Conservation (phyloP, 2,888 invertebrate species). For the Noctua janthe region DNA sequence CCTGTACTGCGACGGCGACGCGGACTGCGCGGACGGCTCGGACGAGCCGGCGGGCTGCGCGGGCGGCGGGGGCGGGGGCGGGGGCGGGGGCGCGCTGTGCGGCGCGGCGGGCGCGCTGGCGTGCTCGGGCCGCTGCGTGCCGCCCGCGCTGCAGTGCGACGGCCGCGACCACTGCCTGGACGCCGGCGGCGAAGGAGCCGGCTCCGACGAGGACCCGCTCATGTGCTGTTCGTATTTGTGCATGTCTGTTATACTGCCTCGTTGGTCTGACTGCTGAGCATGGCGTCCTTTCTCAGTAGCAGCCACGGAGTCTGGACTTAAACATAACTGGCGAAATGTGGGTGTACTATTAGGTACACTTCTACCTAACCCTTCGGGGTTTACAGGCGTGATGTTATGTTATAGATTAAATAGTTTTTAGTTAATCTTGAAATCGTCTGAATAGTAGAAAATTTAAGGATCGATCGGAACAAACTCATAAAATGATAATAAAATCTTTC, state of each 20-base stretch:
- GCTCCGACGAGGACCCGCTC: constrained; percentile 91
- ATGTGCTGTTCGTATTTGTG: constrained; percentile 80
- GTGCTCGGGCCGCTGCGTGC: constrained; percentile 92
- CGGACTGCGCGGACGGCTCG: constrained; percentile 92
- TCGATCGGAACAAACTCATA: neutral
- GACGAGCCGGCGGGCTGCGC: constrained; percentile 91
- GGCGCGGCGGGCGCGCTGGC: constrained; percentile 87
- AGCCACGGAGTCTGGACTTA: too few species aligned
- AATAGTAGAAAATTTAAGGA: neutral
- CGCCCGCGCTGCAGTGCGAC: constrained; percentile 92
- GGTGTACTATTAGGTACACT: too few species aligned
- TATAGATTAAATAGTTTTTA: neutral
- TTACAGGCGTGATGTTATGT: too few species aligned
- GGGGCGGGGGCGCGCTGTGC: constrained; percentile 62
- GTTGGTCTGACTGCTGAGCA: too few species aligned
- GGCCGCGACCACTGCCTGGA: constrained; percentile 93
- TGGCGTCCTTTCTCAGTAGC: too few species aligned
- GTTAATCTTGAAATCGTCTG: neutral
- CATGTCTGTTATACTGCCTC: neutral
- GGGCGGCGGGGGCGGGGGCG: constrained; percentile 73
- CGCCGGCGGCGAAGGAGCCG: constrained; percentile 89
- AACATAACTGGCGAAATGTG: too few species aligned
- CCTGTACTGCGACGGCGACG: constrained; percentile 92
- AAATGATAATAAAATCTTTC: neutral
- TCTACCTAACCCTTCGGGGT: too few species aligned